These are phyloP conservation scores for Pentalonia nigronervosa DNA, from an alignment of 1,140 invertebrate species.

Conservation along the genomic window DNA sequence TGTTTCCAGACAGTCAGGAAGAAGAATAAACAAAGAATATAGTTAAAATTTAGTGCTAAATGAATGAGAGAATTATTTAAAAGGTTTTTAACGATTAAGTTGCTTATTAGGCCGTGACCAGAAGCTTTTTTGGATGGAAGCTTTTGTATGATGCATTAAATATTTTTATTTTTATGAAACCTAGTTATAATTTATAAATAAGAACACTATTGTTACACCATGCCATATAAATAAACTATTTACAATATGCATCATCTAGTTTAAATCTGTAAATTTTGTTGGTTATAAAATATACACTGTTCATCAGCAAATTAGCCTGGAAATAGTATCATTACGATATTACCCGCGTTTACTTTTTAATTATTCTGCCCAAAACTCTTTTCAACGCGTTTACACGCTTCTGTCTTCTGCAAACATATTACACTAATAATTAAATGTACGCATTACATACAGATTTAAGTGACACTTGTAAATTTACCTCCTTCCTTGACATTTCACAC, in stretches of 20 bases:
- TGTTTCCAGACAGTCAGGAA: no score
- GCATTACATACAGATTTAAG: constrained; percentile 14
- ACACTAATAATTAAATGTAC: neutral
- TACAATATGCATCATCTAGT: neutral
- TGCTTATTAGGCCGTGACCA: no score
- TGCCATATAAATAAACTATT: rapidly evolving
- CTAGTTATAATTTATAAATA: no score
- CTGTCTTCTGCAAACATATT: constrained; percentile 7
- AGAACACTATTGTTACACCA: no score
- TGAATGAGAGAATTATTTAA: no score
- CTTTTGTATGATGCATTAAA: no score
- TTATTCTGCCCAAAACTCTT: neutral
- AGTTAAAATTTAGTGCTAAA: no score
- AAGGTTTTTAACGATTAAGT: no score
- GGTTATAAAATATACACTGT: neutral
- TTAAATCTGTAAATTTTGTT: neutral
- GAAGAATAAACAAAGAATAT: no score
- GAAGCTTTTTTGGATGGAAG: no score
- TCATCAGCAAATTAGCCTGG: neutral
- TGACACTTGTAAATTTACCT: constrained; percentile 8
- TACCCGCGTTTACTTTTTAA: neutral
- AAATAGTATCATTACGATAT: neutral
- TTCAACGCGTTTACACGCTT: neutral
- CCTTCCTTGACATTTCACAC: neutral
- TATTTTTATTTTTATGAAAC: no score